phyloP scores from a whole-genome alignment of 2,797 vertebrate genomes.

The Clarias fuscus region DNA sequence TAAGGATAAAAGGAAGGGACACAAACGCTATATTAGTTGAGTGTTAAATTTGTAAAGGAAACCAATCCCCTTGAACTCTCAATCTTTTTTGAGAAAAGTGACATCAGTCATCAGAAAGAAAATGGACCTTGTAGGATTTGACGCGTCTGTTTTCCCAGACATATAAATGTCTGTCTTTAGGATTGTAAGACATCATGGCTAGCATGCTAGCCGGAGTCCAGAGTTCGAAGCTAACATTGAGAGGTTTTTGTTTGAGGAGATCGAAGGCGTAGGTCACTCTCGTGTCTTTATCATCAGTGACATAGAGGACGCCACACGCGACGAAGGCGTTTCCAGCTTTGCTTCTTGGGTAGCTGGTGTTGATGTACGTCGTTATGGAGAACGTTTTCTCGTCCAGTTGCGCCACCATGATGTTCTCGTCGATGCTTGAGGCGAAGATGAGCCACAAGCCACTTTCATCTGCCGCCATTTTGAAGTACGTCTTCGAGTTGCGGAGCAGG shows the following conservation, averaged over 20 bases:
- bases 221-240: slow-evolving; percentile 84
- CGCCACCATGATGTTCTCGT: slow-evolving; percentile 86
- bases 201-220: slow-evolving; percentile 82
- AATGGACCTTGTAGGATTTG: slow-evolving; percentile 82
- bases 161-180: slow-evolving; percentile 83
- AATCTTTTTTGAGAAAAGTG: neutral
- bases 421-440: slow-evolving; percentile 85
- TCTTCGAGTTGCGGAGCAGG: slow-evolving; percentile 92
- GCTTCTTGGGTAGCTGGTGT: slow-evolving; percentile 88
- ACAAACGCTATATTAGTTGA: neutral
- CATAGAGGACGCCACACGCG: slow-evolving; percentile 86
- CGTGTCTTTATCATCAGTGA: slow-evolving; percentile 88
- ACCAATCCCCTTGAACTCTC: neutral
- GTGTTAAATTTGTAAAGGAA: neutral
- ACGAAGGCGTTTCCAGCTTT: slow-evolving; percentile 94
- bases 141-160: slow-evolving; percentile 88
- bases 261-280: slow-evolving; percentile 89
- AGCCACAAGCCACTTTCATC: slow-evolving; percentile 95
- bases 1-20: neutral
- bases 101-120: slow-evolving; percentile 72
- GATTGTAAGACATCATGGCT: slow-evolving; percentile 92
- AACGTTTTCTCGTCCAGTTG: slow-evolving; percentile 84
- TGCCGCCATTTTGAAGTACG: slow-evolving; percentile 89
- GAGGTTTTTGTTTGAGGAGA: slow-evolving; percentile 80
- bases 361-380: slow-evolving; percentile 77